Conservation (phyloP, 2,888 invertebrate species). For the Periphyllus acericola region DNA sequence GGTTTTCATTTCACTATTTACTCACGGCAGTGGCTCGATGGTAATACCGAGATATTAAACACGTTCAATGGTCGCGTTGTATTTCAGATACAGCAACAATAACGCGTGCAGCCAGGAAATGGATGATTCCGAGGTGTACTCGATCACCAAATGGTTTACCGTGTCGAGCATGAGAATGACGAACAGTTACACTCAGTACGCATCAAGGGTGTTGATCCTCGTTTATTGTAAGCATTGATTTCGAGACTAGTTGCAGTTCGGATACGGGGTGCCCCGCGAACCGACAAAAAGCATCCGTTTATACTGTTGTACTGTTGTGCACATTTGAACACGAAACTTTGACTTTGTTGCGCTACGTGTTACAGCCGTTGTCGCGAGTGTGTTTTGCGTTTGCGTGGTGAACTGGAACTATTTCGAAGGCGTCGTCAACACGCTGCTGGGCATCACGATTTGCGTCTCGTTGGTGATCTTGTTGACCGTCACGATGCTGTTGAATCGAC, state of each 20-base stretch:
- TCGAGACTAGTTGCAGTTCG: not conserved
- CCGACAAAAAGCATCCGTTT: too few species aligned
- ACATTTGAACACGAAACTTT: too few species aligned
- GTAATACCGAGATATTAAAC: not conserved
- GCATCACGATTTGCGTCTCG: slow-evolving; percentile 69
- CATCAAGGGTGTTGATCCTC: slow-evolving; percentile 14
- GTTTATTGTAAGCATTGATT: slow-evolving; percentile 11
- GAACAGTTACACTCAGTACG: slow-evolving; percentile 7
- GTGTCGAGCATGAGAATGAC: slow-evolving; percentile 10
- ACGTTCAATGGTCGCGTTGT: not conserved
- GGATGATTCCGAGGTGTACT: not conserved
- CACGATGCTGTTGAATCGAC: slow-evolving; percentile 73
- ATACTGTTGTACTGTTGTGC: too few species aligned
- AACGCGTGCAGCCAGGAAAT: not conserved
- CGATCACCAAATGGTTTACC: slow-evolving; percentile 23
- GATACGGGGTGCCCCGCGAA: too few species aligned
- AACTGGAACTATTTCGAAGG: slow-evolving; percentile 66
- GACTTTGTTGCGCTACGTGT: not conserved
- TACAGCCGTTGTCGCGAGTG: slow-evolving; percentile 71
- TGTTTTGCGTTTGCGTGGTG: slow-evolving; percentile 70
- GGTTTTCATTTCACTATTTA: too few species aligned
- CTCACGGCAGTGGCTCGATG: too few species aligned
- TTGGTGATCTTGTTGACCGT: slow-evolving; percentile 71
- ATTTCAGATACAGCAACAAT: slow-evolving; percentile 21
- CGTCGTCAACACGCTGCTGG: slow-evolving; percentile 65